phyloP scores from a whole-genome alignment of 2,888 invertebrate species.

The Acanthacorydalis orientalis region DNA sequence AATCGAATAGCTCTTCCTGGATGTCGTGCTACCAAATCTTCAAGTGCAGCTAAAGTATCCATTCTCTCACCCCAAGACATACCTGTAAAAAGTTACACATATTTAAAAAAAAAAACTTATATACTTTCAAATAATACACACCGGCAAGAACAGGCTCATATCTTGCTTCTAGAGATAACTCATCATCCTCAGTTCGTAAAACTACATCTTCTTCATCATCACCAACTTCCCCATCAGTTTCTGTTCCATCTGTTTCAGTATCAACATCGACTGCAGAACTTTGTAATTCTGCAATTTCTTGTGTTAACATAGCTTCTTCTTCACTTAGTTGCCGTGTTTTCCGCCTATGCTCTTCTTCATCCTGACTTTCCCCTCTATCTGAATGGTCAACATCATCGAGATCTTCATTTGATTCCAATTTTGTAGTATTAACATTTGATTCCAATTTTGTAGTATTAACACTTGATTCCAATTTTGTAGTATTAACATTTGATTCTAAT shows the following conservation, averaged over 20 bases:
- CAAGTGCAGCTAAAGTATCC: slow-evolving; percentile 59
- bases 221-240: slow-evolving; percentile 46
- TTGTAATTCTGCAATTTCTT: slow-evolving; percentile 59
- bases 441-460: no score
- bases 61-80: slow-evolving; percentile 80
- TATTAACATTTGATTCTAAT: no score
- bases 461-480: no score
- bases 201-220: slow-evolving; percentile 20
- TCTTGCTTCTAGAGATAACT: slow-evolving; percentile 42
- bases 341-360: slow-evolving; percentile 53
- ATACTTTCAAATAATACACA: slow-evolving; percentile 9
- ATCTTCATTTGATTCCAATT: neutral
- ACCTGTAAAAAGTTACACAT: slow-evolving; percentile 17
- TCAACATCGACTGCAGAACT: slow-evolving; percentile 60
- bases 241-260: slow-evolving; percentile 67
- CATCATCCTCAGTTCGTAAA: slow-evolving; percentile 24
- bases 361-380: slow-evolving; percentile 34
- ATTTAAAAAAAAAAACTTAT: neutral
- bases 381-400: slow-evolving; percentile 24
- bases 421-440: no score
- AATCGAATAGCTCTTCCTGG: slow-evolving; percentile 84
- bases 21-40: slow-evolving; percentile 68
- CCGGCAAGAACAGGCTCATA: slow-evolving; percentile 54
- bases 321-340: slow-evolving; percentile 47
- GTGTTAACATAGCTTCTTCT: slow-evolving; percentile 57